Evolutionary conservation across 1,140 invertebrate species (phyloP), one percentile per base, ranked within the genome.

Genomic region (Drosophila tropicalis): DNA sequence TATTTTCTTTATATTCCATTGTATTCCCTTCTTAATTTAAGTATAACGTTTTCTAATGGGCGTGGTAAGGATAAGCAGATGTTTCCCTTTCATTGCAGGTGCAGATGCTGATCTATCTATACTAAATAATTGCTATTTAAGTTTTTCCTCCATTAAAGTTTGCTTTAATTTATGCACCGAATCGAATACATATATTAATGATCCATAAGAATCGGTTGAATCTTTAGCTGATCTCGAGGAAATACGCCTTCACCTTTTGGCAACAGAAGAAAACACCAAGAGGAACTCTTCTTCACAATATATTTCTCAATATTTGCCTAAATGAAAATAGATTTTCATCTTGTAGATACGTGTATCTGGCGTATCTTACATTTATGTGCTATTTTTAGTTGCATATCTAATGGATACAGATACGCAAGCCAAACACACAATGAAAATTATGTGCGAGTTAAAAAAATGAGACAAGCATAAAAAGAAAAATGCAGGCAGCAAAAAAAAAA

Each of bases 241-340:
- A 54, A 61, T 13, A 15, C 13, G 54, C 15, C 51, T 62, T 36
- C 58, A 60, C 15, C 54, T 56, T 68, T 70, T 57, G 40, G 41
- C 22, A 41, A 22, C 32, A 62, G 66, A 73, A 69, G 51, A 9
- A 9, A 36, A 36, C 34, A 36, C 34, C 63, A 47, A 19, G 17
- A 47, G 44, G 15, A 47, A 47, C 44, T 29, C 29, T 22, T 22
- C 15, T 51, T 44, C 15, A 62, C 29, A 77, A 74, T 51, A 62
- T 64, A 76, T 87, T 89, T 86, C 83, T 85, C 76, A 86, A 86
- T 86, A 86, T 79, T 86, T 79, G 68, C 79, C 82, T 72, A 61
- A 66, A 73, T 85, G 67, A 79, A 85, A 85, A 85, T 85, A 85
- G 82, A 87, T 72, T 82, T 77, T 87, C 79, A 72, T 79, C 71